Base-by-base conservation (phyloP, 2,888 invertebrate genomes). In the Norana najaformis region DNA sequence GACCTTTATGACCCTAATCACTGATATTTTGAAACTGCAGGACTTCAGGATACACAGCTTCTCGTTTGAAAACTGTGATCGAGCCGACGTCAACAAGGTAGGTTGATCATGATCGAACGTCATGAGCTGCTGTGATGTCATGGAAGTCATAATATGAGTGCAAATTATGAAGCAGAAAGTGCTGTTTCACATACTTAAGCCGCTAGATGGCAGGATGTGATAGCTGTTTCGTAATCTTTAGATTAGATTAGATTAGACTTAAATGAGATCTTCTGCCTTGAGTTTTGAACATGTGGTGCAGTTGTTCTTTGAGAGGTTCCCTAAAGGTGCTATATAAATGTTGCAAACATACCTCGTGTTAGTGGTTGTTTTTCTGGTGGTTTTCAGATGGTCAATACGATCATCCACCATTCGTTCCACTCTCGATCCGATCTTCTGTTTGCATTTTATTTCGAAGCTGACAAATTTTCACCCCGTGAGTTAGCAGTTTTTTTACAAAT, bases 1-100 rank as follows among this genome's bases (percentile, higher is more conserved):
- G 30, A 69, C 69, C 16, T 69, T 8, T 23, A 23, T 23, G 23
- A 20, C 4, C 47, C 20, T 23, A 47, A 47, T 47, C 47, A 23
- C 18, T 18, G 41, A 8, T 5, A 16, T 69, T 69, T 69, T 2
- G 1, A 30, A 69, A 69, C 35, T 92, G 34, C 95, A 97, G 97
- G 98, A 98, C 95, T 97, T 98, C 96, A 96, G 97, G 93, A 96
- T 97, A 88, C 96, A 98, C 93, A 97, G 97, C 90, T 98, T 98
- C 95, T 97, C 97, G 37, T 98, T 98, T 95, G 97, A 97, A 94
- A 97, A 97, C 95, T 96, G 97, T 11, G 96, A 97, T 38, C 96
- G 97, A 91, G 97, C 97, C 92, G 96, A 97, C 94, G 97, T 97
- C 47, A 97, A 97, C 93, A 92, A 94, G 90, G 91, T 91, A 39